Base-by-base conservation (phyloP, 2,797 vertebrate species). In the Sebastes kiyomatsui region DNA sequence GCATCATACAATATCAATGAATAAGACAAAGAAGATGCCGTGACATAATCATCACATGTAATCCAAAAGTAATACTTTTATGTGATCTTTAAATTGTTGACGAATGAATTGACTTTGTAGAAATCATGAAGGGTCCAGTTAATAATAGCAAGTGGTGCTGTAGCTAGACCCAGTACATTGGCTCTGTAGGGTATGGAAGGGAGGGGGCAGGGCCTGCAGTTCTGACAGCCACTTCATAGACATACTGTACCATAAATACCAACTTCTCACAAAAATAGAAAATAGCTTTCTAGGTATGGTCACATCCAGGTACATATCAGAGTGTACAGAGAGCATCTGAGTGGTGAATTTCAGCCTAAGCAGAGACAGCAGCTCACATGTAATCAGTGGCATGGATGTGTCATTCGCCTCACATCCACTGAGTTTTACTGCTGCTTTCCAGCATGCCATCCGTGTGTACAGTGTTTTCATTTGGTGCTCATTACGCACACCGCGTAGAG, bases 391-490 rank as follows among this genome's bases (percentile, higher is more conserved):
- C 79, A 62, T 32, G 59, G 52, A 83, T 66, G 73, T 78, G 81
- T 78, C 83, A 68, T 71, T 71, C 5, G 16, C 72, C 56, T 82
- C 79, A 60, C 80, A 73, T 83, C 82, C 62, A 72, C 18, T 23
- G 62, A 4, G 55, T 79, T 69, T 72, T 38, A 67, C 76, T 30
- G 69, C 75, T 55, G 67, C 81, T 82, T 80, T 85, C 70, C 77
- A 74, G 67, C 76, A 14, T 28, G 68, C 59, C 64, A 75, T 84
- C 80, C 28, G 4, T 70, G 81, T 77, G 67, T 80, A 81, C 84
- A 76, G 10, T 49, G 79, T 84, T 54, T 91, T 80, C 56, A 85
- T 87, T 87, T 83, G 80, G 62, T 69, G 82, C 85, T 93, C 81
- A 79, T 90, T 90, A 90, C 55, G 62, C 81, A 77, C 72, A 38